Evolutionary conservation across 2,888 invertebrate species (phyloP).

Genomic region (Trichogramma dendrolimi): DNA sequence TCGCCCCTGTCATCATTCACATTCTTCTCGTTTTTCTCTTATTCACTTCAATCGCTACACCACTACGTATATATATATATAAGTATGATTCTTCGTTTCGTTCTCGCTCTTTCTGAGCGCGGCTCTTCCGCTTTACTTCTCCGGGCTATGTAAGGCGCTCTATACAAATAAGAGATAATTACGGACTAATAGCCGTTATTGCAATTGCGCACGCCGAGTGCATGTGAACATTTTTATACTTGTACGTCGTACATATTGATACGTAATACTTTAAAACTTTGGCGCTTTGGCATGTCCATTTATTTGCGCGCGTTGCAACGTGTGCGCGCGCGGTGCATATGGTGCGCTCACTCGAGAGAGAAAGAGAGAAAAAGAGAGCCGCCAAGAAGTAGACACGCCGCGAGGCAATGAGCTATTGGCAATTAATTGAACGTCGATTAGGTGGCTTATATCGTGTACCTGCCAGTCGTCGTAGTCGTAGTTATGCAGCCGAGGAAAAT

Average conservation of each 20-base stretch:
- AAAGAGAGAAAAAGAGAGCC: not conserved
- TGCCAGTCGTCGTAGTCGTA: too few species aligned
- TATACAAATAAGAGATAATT: constrained; percentile 35
- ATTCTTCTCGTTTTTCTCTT: constrained; percentile 1
- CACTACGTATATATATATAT: not conserved
- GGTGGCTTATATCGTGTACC: not conserved
- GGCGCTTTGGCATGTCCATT: constrained; percentile 1
- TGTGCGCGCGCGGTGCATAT: too few species aligned
- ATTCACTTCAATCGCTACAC: not conserved
- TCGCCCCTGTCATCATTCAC: constrained; percentile 9
- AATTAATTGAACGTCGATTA: constrained; percentile 16
- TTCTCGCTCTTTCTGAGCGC: constrained; percentile 13
- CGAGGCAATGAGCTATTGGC: constrained; percentile 1
- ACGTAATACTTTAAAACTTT: not conserved
- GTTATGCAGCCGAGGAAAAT: too few species aligned
- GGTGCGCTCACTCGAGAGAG: too few species aligned
- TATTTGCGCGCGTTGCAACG: too few species aligned
- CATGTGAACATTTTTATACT: too few species aligned
- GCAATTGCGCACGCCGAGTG: constrained; percentile 30
- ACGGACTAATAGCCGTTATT: constrained; percentile 44
- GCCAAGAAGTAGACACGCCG: constrained; percentile 10
- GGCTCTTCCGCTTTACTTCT: constrained; percentile 5
- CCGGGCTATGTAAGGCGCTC: constrained; percentile 10
- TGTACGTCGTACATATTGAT: not conserved
- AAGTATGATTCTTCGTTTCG: constrained; percentile 4